Conservation (phyloP, 2,888 invertebrate species). For the Polydrusus cervinus region DNA sequence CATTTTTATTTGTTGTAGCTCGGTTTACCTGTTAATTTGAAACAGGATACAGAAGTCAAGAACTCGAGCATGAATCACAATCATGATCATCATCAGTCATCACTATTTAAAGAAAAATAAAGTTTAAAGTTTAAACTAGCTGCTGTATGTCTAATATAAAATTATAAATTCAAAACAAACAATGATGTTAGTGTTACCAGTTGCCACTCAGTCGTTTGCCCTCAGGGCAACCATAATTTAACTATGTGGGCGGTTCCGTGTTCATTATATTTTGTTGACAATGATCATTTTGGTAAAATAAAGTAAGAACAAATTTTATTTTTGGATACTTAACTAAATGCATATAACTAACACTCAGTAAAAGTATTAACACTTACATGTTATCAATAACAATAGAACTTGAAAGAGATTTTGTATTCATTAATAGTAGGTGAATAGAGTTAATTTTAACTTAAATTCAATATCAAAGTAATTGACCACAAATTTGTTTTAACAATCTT, state of each 20-base stretch:
- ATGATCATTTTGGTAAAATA: not conserved
- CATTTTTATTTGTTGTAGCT: no score
- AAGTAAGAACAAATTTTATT: not conserved
- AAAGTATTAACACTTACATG: no score
- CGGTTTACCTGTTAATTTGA: constrained; percentile 2
- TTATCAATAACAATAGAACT: no score
- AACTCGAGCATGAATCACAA: constrained; percentile 1
- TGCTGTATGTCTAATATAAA: not conserved
- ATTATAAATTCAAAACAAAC: constrained; percentile 15
- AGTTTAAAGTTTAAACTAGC: not conserved
- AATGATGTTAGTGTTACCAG: constrained; percentile 1
- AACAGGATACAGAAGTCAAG: not conserved
- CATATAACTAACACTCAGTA: no score
- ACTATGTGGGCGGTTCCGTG: not conserved
- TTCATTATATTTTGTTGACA: constrained; percentile 10
- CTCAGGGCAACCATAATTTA: constrained; percentile 10
- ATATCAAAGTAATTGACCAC: no score
- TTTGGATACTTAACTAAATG: not conserved
- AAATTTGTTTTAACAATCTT: no score
- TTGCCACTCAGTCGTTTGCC: constrained; percentile 7
- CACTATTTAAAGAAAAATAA: constrained; percentile 20
- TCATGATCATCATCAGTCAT: constrained; percentile 4
- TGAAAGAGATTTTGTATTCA: no score
- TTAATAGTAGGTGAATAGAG: no score
- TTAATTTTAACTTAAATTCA: no score